phyloP scores from a whole-genome alignment of 2,888 invertebrate species.

The Rhagium mordax region DNA sequence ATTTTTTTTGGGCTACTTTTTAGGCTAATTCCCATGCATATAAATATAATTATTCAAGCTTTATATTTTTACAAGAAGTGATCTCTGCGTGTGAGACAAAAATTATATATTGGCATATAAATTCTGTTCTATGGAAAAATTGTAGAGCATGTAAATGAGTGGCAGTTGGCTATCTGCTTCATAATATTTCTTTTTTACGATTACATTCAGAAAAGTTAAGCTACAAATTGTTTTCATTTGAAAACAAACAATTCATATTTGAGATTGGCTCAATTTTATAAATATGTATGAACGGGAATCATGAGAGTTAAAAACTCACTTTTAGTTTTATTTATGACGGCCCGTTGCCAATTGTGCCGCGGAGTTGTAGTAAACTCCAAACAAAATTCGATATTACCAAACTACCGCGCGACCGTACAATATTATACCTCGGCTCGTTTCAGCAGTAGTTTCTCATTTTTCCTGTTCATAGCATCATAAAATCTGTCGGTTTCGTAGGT shows the following conservation, averaged over 20 bases:
- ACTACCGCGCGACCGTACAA: slow-evolving; percentile 6
- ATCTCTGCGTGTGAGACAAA: not conserved
- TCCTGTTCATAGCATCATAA: not conserved
- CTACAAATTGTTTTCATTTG: slow-evolving; percentile 46
- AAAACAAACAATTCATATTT: slow-evolving; percentile 45
- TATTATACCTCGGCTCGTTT: not conserved
- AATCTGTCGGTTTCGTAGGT: not conserved
- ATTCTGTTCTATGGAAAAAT: not conserved
- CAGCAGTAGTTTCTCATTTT: not conserved
- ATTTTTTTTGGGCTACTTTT: no score
- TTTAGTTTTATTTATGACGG: slow-evolving; percentile 49
- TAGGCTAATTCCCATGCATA: no score
- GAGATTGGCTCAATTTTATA: slow-evolving; percentile 52
- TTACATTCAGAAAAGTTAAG: slow-evolving; percentile 40
- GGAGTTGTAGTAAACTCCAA: slow-evolving; percentile 35
- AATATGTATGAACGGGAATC: slow-evolving; percentile 52
- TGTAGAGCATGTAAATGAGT: slow-evolving; percentile 50
- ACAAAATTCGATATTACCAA: slow-evolving; percentile 20
- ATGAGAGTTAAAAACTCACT: slow-evolving; percentile 50
- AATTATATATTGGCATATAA: not conserved
- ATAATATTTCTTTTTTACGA: slow-evolving; percentile 53
- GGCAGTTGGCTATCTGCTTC: slow-evolving; percentile 51
- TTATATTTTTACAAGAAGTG: no score
- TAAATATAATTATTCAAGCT: no score
- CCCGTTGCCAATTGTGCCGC: slow-evolving; percentile 44